Percentiles rank a stretch among this genome's conserved stretches.
Evolutionary conservation across 2,113 vertebrate genomes (phyloP).

Genomic region (Neomonachus schauinslandi): DNA sequence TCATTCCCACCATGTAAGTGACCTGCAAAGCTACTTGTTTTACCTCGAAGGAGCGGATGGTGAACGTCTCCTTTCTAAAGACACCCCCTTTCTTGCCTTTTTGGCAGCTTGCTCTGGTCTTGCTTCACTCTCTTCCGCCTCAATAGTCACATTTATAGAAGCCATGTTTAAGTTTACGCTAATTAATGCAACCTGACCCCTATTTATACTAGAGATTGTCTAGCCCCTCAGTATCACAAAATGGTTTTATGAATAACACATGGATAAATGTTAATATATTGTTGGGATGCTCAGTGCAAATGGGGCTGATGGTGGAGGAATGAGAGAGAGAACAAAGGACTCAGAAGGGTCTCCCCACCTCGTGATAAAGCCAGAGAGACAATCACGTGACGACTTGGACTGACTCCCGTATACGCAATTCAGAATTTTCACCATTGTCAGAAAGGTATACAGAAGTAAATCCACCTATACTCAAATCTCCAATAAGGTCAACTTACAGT

Average conservation of each 20-base stretch:
- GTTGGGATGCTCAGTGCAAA: background rate
- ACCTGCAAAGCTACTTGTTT: background rate
- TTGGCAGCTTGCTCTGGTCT: background rate
- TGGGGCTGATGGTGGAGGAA: background rate
- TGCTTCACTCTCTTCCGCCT: background rate
- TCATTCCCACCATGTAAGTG: background rate
- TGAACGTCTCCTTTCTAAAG: conserved; percentile 17
- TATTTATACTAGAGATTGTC: conserved; percentile 33
- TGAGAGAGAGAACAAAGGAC: conserved; percentile 33
- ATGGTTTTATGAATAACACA: background rate
- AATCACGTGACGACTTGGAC: background rate
- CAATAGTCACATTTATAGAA: background rate
- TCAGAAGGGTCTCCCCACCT: background rate
- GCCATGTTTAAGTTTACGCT: background rate
- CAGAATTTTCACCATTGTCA: conserved; percentile 14
- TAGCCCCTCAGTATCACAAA: background rate
- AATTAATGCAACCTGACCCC: conserved; percentile 13
- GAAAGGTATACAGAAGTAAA: conserved; percentile 45
- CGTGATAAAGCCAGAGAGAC: background rate
- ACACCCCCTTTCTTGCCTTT: conserved; percentile 7
- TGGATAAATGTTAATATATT: conserved; percentile 26
- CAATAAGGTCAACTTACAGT: conserved; percentile 6
- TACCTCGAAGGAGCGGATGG: conserved; percentile 2
- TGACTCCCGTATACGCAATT: background rate
- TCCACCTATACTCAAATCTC: background rate